phyloP scores from a whole-genome alignment of 2,888 invertebrate genomes.

The Amphimallon solstitiale region DNA sequence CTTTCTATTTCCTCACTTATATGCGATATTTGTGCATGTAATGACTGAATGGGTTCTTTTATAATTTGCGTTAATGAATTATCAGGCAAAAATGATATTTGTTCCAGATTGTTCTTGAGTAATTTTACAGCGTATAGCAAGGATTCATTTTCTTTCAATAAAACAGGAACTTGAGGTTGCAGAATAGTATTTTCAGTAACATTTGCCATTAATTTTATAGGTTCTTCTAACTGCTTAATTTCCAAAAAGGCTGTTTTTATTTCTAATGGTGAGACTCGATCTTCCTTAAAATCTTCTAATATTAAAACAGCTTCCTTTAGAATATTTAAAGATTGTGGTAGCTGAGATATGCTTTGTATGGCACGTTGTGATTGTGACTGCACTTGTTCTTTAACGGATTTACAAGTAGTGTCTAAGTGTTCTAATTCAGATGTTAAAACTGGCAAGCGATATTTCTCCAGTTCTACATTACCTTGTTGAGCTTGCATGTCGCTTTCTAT shows the following conservation, averaged over 20 bases:
- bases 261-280: slow-evolving; percentile 29
- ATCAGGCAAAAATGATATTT: not conserved
- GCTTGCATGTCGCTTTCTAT: not conserved
- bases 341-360: slow-evolving; percentile 14
- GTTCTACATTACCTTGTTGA: not conserved
- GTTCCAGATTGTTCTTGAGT: not conserved
- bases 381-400: slow-evolving; percentile 5
- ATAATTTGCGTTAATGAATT: not conserved
- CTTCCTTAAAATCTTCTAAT: slow-evolving; percentile 32
- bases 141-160: slow-evolving; percentile 6
- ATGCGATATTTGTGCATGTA: slow-evolving; percentile 10
- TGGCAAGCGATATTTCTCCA: too few relatives aligned
- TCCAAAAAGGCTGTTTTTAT: not conserved
- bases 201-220: slow-evolving; percentile 9
- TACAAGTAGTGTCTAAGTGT: slow-evolving; percentile 14
- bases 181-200: slow-evolving; percentile 7
- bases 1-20: slow-evolving; percentile 5
- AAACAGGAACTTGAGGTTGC: slow-evolving; percentile 6
- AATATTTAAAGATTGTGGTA: slow-evolving; percentile 29
- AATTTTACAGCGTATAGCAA: not conserved
- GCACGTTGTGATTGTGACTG: not conserved
- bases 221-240: not conserved
- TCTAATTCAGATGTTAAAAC: slow-evolving; percentile 23
- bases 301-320: slow-evolving; percentile 39
- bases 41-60: not conserved